Evolutionary conservation across 2,888 invertebrate species (phyloP).

Genomic region (Drosophila ezoana): DNA sequence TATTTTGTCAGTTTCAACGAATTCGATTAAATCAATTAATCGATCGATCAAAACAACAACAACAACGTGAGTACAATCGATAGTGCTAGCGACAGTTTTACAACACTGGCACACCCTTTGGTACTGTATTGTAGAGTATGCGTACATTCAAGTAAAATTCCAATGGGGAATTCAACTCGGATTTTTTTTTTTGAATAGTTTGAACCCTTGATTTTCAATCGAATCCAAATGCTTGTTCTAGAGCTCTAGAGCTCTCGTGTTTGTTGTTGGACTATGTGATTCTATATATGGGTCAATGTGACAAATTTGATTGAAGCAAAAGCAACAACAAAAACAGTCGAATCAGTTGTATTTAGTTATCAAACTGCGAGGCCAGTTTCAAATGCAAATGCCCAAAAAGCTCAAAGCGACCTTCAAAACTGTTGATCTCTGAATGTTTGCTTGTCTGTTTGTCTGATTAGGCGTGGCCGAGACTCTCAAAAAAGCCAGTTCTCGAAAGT

Average conservation of each 20-base stretch:
- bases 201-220: conserved; percentile 18
- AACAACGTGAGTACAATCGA: neutral
- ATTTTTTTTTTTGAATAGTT: conserved; percentile 18
- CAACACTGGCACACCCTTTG: neutral
- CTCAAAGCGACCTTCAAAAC: conserved; percentile 41
- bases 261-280: conserved; percentile 16
- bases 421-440: conserved; percentile 1
- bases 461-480: conserved; percentile 28
- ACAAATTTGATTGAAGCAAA: conserved; percentile 37
- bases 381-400: conserved; percentile 53
- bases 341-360: conserved; percentile 33
- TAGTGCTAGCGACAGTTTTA: neutral
- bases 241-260: neutral
- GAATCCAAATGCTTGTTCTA: conserved; percentile 22
- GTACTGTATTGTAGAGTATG: neutral
- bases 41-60: too few species aligned
- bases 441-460: conserved; percentile 13
- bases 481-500: conserved; percentile 42
- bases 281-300: conserved; percentile 56
- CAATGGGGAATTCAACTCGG: conserved; percentile 3
- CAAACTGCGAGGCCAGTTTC: conserved; percentile 37
- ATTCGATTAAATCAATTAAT: too few species aligned
- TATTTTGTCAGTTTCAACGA: too few species aligned
- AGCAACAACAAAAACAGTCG: conserved; percentile 8
- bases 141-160: neutral